Evolutionary conservation across 1,140 invertebrate species (phyloP).

Genomic region (Tetragonula clypearis): DNA sequence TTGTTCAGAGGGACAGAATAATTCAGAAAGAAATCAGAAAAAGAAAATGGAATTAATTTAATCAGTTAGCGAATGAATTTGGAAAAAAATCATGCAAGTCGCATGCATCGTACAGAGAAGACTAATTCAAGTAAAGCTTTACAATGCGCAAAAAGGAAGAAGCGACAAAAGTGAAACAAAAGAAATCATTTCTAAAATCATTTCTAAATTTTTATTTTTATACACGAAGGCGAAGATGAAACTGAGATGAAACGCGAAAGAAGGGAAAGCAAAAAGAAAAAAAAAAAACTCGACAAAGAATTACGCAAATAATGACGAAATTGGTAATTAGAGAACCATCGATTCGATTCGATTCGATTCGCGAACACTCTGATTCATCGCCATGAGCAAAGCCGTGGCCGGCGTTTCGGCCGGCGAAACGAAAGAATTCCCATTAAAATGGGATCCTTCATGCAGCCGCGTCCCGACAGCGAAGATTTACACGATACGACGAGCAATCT

Average conservation of each 20-base stretch:
- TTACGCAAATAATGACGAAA: neutral
- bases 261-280: no score
- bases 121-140: neutral
- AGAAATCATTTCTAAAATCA: neutral
- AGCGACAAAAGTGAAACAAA: neutral
- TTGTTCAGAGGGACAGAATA: neutral
- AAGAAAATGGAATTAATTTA: neutral
- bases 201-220: neutral
- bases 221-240: neutral
- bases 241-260: neutral
- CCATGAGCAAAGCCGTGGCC: neutral
- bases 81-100: neutral
- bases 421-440: slow-evolving; percentile 35
- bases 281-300: neutral
- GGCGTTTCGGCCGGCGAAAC: neutral
- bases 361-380: neutral
- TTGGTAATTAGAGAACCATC: neutral
- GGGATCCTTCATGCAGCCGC: neutral
- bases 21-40: neutral
- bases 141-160: neutral
- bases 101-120: no score
- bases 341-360: neutral
- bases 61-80: neutral
- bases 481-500: slow-evolving; percentile 41
- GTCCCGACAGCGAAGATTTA: slow-evolving; percentile 24